A percentile compares a stretch with the other conserved stretches of the same genome.
These are phyloP conservation scores for Caenorhabditis sulstoni DNA, from an alignment of 2,888 invertebrate genomes.

Conservation along the genomic window DNA sequence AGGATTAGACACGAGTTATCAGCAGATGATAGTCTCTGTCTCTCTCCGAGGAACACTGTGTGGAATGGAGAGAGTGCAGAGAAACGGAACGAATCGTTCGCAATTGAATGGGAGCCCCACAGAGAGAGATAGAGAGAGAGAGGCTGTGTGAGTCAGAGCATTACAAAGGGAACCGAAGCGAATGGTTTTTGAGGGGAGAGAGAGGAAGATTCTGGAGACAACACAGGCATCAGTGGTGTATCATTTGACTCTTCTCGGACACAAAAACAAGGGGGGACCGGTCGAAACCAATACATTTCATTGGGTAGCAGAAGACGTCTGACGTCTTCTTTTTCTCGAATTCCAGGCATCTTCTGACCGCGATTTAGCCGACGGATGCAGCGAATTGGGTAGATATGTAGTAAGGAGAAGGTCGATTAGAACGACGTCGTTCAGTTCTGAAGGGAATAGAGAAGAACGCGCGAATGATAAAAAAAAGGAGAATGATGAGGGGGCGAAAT, in stretches of 20 bases:
- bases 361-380: constrained; percentile 8
- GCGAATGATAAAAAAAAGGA: constrained; percentile 41
- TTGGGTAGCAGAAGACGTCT: constrained; percentile 28
- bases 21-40: constrained; percentile 40
- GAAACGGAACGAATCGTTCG: not conserved
- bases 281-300: constrained; percentile 39
- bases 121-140: too few relatives aligned
- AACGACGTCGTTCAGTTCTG: constrained; percentile 26
- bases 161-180: too few relatives aligned
- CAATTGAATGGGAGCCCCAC: too few relatives aligned
- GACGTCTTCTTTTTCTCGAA: constrained; percentile 8
- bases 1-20: constrained; percentile 34
- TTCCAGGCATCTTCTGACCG: constrained; percentile 1
- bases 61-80: not conserved
- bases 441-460: constrained; percentile 23
- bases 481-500: constrained; percentile 5
- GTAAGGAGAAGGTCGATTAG: constrained; percentile 39
- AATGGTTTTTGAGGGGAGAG: too few relatives aligned
- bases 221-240: too few relatives aligned
- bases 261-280: constrained; percentile 11
- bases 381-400: constrained; percentile 19
- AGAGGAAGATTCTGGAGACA: too few relatives aligned
- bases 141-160: too few relatives aligned
- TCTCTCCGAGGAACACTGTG: not conserved
- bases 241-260: not conserved